phyloP scores from a whole-genome alignment of 2,113 vertebrate genomes.

The Calidris pugnax region DNA sequence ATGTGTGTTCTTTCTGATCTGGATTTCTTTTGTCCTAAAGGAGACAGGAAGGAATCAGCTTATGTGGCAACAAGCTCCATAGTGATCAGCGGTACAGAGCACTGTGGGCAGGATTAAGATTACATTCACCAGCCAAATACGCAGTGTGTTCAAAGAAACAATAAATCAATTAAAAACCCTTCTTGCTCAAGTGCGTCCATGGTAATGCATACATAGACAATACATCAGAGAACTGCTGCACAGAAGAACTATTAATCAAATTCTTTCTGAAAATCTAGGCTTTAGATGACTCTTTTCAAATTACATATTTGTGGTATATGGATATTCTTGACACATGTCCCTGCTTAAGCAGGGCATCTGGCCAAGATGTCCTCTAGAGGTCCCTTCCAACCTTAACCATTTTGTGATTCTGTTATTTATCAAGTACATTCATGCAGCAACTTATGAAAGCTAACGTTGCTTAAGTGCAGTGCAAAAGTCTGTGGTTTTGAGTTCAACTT shows the following conservation, averaged over 20 bases:
- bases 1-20: background rate
- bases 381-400: background rate
- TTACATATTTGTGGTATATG: background rate
- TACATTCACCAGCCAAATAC: background rate
- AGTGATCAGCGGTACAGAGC: background rate
- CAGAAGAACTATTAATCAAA: background rate
- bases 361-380: background rate
- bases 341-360: background rate
- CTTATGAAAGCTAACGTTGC: background rate
- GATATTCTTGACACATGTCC: background rate
- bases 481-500: background rate
- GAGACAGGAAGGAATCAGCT: background rate
- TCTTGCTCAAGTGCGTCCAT: background rate
- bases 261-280: background rate
- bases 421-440: background rate
- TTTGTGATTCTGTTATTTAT: background rate
- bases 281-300: background rate
- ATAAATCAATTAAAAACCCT: background rate
- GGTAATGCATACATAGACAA: fast-evolving
- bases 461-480: background rate
- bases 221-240: background rate
- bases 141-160: background rate
- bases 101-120: background rate
- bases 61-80: background rate
- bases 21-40: background rate